Evolutionary conservation across 2,113 vertebrate genomes (phyloP).

Genomic region (Trogon surrucura): DNA sequence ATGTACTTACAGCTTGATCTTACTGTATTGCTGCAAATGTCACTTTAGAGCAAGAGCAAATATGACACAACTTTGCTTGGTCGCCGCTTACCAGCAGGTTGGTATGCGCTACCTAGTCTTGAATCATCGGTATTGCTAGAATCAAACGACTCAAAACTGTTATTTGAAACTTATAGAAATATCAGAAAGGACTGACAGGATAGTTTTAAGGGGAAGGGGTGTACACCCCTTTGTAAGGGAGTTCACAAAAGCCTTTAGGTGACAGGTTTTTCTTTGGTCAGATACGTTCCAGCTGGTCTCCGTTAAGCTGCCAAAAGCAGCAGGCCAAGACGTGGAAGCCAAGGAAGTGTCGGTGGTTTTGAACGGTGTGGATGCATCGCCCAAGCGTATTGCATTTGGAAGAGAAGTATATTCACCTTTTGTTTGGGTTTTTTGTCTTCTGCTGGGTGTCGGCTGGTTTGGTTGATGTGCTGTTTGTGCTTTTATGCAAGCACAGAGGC

Average conservation of each 20-base stretch:
- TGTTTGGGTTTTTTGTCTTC: neutral
- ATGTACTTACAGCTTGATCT: neutral
- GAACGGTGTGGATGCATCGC: slow-evolving; percentile 74
- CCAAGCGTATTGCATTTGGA: slow-evolving; percentile 80
- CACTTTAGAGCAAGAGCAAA: neutral
- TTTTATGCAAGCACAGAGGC: neutral
- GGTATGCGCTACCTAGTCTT: neutral
- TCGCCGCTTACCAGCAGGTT: neutral
- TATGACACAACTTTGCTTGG: neutral
- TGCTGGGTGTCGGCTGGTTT: neutral
- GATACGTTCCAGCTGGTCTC: slow-evolving; percentile 87
- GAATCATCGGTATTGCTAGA: neutral
- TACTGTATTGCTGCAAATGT: neutral
- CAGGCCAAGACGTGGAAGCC: slow-evolving; percentile 81
- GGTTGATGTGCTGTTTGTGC: neutral
- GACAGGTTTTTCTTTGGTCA: slow-evolving; percentile 56
- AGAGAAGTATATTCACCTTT: slow-evolving; percentile 78
- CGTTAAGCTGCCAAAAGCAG: slow-evolving; percentile 80
- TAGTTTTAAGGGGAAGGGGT: neutral
- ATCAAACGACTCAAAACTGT: too few relatives aligned
- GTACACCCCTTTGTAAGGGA: neutral
- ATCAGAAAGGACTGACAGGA: neutral
- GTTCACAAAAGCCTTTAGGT: neutral
- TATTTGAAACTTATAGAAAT: neutral
- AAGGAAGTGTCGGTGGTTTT: slow-evolving; percentile 81